Evolutionary conservation across 2,888 invertebrate genomes (phyloP), one percentile per base, ranked within the genome.

Genomic region (Stenodera caucasica): DNA sequence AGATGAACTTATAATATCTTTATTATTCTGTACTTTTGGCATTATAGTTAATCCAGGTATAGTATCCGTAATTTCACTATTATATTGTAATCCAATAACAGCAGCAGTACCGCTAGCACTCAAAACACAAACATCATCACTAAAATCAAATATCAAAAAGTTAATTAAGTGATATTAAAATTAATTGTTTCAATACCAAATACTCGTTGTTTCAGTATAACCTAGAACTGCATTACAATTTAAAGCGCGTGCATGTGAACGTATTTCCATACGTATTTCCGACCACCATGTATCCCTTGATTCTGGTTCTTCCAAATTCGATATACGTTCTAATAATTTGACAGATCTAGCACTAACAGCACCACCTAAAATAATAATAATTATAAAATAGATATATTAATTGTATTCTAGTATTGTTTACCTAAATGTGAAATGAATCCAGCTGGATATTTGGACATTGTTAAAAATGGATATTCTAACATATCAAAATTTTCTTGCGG

Each of bases 211-310:
- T 82, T 98, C 98, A n/a, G 86, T 85, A 80, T 98, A 98, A 0
- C 95, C 98, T 40, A 98, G 82, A 51, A 98, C 94, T 5, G 96
- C 94, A 78, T 96, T 96, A 74, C 98, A 98, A 11, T 93, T 91
- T 65, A 98, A 83, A 1, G 96, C 92, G 37, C 94, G 84, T 5
- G 95, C 94, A 79, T 98, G 98, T 2, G 97, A 95, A 0, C 96
- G 85, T 59, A 98, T 90, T 84, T 98, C 98, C 79, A 95, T 95
- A 53, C 98, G 83, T 23, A 98, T 84, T 81, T 98, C 97, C 0
- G 92, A 94, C 98, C 98, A 98, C 96, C 98, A 98, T 1, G 91
- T 90, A 73, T 97, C 96, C 45, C 97, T 85, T 2, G 92, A 90
- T 76, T 95, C 95, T 14, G 94, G 92, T 78, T 96, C 96, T 71